Base-by-base conservation (phyloP, 2,888 invertebrate species). In the Ametastegia equiseti region DNA sequence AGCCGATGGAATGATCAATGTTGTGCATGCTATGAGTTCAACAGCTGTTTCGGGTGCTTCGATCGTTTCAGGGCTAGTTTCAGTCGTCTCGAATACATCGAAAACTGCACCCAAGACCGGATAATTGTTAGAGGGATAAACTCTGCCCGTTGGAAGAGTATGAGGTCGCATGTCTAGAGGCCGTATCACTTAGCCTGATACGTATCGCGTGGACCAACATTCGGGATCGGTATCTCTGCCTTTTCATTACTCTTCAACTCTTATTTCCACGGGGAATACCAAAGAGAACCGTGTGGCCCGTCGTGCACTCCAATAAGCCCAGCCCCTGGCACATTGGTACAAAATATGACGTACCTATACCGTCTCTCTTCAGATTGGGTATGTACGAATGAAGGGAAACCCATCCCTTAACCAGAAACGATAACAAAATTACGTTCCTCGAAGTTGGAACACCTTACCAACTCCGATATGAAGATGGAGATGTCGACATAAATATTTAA, bases 151-250 rank as follows among this genome's bases (percentile, higher is more conserved):
- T 47, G 54, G 54, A 54, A 9, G 67, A 19, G 11, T 9, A 11
- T 33, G 30, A 19, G 47, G 36, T 80, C 71, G 75, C 81, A 77
- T 81, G 81, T 81, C 81, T 39, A 65, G 36, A 23, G 57, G 77
- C 81, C 54, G 65, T 81, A 81, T 81, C 81, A 81, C 81, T 81
- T 77, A 77, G 77, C 60, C 45, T 45, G 57, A 81, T 63, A 63
- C 42, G 63, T 47, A 77, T 81, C 81, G 30, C 73, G 81, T 77
- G 81, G 75, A 75, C 75, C 81, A 75, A 15, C 65, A 33, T 30
- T 27, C 19, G 42, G 63, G 77, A 81, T 77, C 63, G 19, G 60
- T 81, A 75, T 77, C 81, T 81, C 77, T 27, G 75, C 81, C 77
- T 81, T 80, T 81, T 81, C 77, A 81, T 81, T 81, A 81, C 63